A percentile compares a stretch with the other conserved stretches of the same genome.
Evolutionary conservation across 2,113 vertebrate genomes (phyloP).

Genomic region (Corapipo altera): DNA sequence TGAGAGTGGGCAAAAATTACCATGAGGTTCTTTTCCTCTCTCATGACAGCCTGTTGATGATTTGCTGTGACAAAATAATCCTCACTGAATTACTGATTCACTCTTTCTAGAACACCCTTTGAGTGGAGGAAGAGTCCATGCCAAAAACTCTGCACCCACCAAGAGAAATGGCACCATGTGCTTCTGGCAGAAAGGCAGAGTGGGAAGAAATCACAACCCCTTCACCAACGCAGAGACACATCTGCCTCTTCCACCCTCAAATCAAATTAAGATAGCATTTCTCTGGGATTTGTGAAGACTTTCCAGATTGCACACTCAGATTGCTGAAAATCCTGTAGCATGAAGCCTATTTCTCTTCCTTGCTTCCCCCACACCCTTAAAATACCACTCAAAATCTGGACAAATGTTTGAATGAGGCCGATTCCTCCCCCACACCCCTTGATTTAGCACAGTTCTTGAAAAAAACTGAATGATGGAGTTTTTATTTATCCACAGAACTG

Average conservation of each 20-base stretch:
- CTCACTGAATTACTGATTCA: not conserved
- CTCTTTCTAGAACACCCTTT: not conserved
- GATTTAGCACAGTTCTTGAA: not conserved
- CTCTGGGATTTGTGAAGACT: not conserved
- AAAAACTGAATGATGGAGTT: not conserved
- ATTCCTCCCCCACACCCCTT: not conserved
- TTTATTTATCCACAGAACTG: not conserved
- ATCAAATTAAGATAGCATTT: not conserved
- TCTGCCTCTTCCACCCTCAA: not conserved
- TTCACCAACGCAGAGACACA: not conserved
- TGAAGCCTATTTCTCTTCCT: not conserved
- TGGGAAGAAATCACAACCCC: not conserved
- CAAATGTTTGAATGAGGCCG: not conserved
- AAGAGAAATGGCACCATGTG: not conserved
- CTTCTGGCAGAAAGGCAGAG: not conserved
- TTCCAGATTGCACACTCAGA: not conserved
- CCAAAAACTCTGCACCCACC: not conserved
- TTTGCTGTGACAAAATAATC: constrained; percentile 15
- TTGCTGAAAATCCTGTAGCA: not conserved
- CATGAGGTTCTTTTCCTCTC: not conserved
- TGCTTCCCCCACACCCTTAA: constrained; percentile 14
- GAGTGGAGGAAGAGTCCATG: not conserved
- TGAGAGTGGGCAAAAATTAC: not conserved
- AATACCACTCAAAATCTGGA: constrained; percentile 33
- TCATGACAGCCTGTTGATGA: not conserved